Base-by-base conservation (phyloP, 2,888 invertebrate species). In the Crepidodera aurea region DNA sequence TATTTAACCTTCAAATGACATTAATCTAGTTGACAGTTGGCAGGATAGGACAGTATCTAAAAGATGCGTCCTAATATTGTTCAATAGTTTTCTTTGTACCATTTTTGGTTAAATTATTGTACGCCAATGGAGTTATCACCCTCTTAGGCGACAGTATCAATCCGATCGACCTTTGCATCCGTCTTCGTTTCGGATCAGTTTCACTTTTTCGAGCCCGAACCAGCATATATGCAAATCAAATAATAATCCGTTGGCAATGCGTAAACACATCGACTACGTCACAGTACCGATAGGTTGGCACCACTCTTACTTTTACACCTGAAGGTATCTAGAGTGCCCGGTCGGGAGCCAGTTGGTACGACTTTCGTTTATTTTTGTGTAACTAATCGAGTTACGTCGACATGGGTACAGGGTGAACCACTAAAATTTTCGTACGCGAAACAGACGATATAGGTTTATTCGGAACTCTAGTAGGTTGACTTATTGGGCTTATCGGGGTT, bases 171-270 rank as follows among this genome's bases (percentile, higher is more conserved):
- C 34, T 51, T 51, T 46, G 34, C 8, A 46, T 59, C 69, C 15
- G 7, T 53, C 16, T 27, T 40, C 1, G 16, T 8, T 37, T 22
- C 1, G 16, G 27, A 48, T 53, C 42, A 65, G 67, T 72, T 72
- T 72, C 71, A 70, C 73, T 71, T 71, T 73, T 71, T 66, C 32
- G 57, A 56, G 62, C 39, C 32, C 50, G 42, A 22, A 22, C 57
- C 27, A 16, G 22, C n/a, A n/a, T 37, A 34, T 64, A 66, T 64
- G 62, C 65, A 65, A 62, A 69, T 62, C 32, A 39, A 54, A 51
- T 25, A n/a, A n/a, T 56, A 18, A 37, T 55, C 16, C 32, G 25
- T 25, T 51, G 40, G 44, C 15, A 40, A 48, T 32, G 46, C 60
- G 60, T 61, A 61, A 64, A 64, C 54, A 61, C 27, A 48, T 48